Conservation (phyloP, 2,888 invertebrate species). For the Schizaphis graminum region DNA sequence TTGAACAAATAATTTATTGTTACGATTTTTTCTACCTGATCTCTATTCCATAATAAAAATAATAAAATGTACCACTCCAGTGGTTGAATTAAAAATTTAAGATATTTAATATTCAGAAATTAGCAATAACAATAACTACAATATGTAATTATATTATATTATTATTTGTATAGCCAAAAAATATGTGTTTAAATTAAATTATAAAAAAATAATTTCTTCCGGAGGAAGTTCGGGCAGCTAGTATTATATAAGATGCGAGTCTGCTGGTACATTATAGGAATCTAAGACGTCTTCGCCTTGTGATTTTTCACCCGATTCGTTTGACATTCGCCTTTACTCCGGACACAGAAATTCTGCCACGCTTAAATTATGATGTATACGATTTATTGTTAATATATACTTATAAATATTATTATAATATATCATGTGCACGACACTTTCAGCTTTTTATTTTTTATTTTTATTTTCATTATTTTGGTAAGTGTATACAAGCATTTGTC, state of each 20-base stretch:
- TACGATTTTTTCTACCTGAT: no score
- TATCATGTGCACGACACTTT: neutral
- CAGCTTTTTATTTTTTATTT: neutral
- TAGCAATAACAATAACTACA: no score
- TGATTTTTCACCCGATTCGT: neutral
- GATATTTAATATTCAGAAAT: no score
- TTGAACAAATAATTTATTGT: no score
- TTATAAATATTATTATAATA: neutral
- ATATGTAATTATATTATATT: no score
- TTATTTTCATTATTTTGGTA: neutral
- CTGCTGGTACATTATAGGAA: neutral
- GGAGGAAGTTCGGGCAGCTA: no score
- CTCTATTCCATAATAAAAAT: no score
- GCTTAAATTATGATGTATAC: neutral
- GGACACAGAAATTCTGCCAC: neutral
- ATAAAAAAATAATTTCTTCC: no score
- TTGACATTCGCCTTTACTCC: neutral
- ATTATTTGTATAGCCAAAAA: no score
- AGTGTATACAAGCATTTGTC: neutral
- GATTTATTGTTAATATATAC: neutral
- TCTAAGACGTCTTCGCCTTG: neutral
- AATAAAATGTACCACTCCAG: no score
- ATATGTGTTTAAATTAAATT: no score
- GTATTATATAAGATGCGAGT: neutral
- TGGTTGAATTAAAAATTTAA: no score